Percentiles rank a stretch among this genome's conserved stretches.
Conservation (phyloP, 2,797 vertebrate genomes). For the Anabas testudineus region DNA sequence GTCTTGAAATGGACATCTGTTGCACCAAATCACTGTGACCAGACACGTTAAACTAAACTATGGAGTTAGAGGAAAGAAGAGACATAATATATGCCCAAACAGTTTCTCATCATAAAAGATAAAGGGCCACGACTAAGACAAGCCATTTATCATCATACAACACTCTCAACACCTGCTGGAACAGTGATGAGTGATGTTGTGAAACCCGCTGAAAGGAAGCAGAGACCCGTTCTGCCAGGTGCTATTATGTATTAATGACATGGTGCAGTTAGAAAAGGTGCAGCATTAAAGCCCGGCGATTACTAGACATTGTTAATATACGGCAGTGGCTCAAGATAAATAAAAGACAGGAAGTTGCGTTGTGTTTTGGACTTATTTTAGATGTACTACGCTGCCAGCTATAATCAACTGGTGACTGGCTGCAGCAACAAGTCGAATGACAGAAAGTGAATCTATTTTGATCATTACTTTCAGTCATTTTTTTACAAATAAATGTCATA, state of each 20-base stretch:
- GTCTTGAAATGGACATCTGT: constrained; percentile 55
- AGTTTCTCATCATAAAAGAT: constrained; percentile 23
- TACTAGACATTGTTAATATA: constrained; percentile 12
- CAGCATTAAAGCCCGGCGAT: constrained; percentile 13
- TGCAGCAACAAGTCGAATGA: neutral
- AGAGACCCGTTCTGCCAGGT: constrained; percentile 36
- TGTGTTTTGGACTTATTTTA: constrained; percentile 14
- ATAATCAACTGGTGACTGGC: neutral
- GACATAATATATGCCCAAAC: constrained; percentile 29
- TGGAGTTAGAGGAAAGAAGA: constrained; percentile 41
- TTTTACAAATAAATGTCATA: no score
- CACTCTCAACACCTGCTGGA: constrained; percentile 49
- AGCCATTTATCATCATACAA: constrained; percentile 49
- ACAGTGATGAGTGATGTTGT: constrained; percentile 19
- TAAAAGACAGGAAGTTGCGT: neutral
- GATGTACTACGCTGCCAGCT: neutral
- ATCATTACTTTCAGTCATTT: no score
- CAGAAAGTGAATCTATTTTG: no score
- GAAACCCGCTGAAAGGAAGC: constrained; percentile 22
- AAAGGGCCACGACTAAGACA: constrained; percentile 44
- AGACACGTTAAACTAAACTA: constrained; percentile 6
- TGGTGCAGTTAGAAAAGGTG: neutral
- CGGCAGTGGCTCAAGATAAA: constrained; percentile 10
- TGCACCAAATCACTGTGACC: constrained; percentile 51
- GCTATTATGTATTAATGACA: neutral